Conservation (phyloP, 2,113 vertebrate species). For the Colaptes auratus region DNA sequence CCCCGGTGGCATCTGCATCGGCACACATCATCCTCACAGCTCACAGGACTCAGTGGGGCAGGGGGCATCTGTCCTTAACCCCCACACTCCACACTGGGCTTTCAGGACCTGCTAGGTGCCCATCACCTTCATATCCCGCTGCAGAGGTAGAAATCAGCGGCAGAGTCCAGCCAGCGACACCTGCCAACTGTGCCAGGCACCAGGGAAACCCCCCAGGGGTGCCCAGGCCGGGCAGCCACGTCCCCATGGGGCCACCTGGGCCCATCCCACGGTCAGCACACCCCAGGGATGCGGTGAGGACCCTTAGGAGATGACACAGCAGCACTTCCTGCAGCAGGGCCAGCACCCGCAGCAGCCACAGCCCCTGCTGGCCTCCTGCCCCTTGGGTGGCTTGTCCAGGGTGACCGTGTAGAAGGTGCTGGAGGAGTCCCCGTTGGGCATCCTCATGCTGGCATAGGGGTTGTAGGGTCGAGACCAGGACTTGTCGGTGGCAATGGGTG, state of each 20-base stretch:
- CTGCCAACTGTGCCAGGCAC: not conserved
- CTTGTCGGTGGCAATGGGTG: not conserved
- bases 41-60: rapidly evolving
- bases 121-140: not conserved
- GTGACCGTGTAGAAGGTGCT: conserved; percentile 54
- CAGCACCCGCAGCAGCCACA: conserved; percentile 70
- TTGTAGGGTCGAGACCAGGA: conserved; percentile 66
- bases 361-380: not conserved
- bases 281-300: rapidly evolving
- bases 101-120: not conserved
- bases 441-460: conserved; percentile 70
- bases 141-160: not conserved
- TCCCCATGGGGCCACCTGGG: not conserved
- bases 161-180: not conserved
- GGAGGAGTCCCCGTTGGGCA: not conserved
- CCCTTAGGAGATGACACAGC: conserved; percentile 70
- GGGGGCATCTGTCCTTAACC: not conserved
- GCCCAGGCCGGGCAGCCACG: not conserved
- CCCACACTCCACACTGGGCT: rapidly evolving
- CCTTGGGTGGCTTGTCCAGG: conserved; percentile 53
- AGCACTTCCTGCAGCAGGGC: conserved; percentile 65
- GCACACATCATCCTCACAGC: not conserved
- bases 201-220: rapidly evolving
- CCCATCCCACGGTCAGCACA: not conserved
- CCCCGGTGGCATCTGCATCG: not conserved